A percentile compares a stretch with the other conserved stretches of the same genome.
phyloP scores from a whole-genome alignment of 2,113 vertebrate species.

The Nothobranchius furzeri region DNA sequence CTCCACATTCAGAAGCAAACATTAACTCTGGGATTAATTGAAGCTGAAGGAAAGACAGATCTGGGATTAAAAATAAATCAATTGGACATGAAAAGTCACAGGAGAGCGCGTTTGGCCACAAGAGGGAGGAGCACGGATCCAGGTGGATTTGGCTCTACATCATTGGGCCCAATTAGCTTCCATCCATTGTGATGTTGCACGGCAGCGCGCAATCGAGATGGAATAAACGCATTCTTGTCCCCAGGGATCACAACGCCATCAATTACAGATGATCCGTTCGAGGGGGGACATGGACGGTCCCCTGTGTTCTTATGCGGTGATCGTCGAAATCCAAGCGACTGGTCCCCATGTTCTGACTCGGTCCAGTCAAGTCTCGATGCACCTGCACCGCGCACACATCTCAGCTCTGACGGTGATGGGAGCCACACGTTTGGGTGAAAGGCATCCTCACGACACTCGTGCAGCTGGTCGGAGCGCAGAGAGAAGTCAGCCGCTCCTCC shows the following conservation, averaged over 20 bases:
- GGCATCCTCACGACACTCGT: conserved; percentile 55
- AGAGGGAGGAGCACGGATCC: conserved; percentile 48
- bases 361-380: conserved; percentile 36
- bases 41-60: neutral
- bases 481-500: conserved; percentile 45
- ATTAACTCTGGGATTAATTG: neutral
- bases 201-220: conserved; percentile 13
- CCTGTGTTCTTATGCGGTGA: conserved; percentile 1
- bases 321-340: conserved; percentile 4
- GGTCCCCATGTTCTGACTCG: conserved; percentile 36
- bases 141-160: conserved; percentile 67
- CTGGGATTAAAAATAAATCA: conserved; percentile 34
- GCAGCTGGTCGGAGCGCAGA: neutral
- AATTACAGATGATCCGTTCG: conserved; percentile 25
- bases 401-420: conserved; percentile 41
- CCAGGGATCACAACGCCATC: conserved; percentile 41
- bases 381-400: conserved; percentile 53
- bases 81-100: conserved; percentile 59
- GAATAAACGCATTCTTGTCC: conserved; percentile 37
- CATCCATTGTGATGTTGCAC: conserved; percentile 47
- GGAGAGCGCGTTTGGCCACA: conserved; percentile 30
- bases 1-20: neutral
- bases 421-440: conserved; percentile 43
- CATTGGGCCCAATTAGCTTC: conserved; percentile 64
- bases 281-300: conserved; percentile 17